A percentile compares a stretch with the other conserved stretches of the same genome.
Conservation (phyloP, 2,797 vertebrate species). For the Tokudaia tokunoshimensis region DNA sequence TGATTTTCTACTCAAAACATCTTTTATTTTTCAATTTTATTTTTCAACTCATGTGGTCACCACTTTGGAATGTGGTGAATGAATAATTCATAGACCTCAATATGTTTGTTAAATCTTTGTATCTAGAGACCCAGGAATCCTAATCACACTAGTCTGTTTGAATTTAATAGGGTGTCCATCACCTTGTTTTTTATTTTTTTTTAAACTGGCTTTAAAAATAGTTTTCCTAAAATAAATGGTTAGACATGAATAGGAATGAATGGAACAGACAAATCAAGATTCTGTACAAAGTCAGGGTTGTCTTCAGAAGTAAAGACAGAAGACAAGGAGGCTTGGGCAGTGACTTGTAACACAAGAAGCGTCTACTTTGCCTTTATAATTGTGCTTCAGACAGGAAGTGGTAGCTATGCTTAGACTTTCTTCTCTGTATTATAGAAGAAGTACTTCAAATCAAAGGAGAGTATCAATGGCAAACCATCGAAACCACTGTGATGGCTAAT, state of each 20-base stretch:
- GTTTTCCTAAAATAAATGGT: slow-evolving; percentile 55
- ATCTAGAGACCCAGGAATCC: slow-evolving; percentile 8
- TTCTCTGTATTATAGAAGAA: not conserved
- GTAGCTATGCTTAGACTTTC: not conserved
- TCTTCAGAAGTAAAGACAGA: slow-evolving; percentile 26
- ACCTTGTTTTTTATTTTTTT: slow-evolving; percentile 52
- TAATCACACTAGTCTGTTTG: slow-evolving; percentile 54
- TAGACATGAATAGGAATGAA: slow-evolving; percentile 30
- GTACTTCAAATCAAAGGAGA: not conserved
- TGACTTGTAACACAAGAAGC: not conserved
- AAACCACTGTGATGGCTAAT: not conserved
- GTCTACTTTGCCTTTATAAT: not conserved
- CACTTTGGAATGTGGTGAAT: slow-evolving; percentile 41
- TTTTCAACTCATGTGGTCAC: slow-evolving; percentile 56
- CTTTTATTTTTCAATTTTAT: slow-evolving; percentile 54
- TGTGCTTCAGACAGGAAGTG: not conserved
- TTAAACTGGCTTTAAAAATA: slow-evolving; percentile 40
- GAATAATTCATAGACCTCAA: slow-evolving; percentile 67
- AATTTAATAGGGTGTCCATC: slow-evolving; percentile 7
- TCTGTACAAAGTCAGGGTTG: not conserved
- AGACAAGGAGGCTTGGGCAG: not conserved
- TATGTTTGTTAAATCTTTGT: slow-evolving; percentile 68
- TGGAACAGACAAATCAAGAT: slow-evolving; percentile 32
- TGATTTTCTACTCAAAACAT: slow-evolving; percentile 41
- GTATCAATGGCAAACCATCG: not conserved